Evolutionary conservation across 1,140 invertebrate species (phyloP).

Genomic region (Danaus melanippus): DNA sequence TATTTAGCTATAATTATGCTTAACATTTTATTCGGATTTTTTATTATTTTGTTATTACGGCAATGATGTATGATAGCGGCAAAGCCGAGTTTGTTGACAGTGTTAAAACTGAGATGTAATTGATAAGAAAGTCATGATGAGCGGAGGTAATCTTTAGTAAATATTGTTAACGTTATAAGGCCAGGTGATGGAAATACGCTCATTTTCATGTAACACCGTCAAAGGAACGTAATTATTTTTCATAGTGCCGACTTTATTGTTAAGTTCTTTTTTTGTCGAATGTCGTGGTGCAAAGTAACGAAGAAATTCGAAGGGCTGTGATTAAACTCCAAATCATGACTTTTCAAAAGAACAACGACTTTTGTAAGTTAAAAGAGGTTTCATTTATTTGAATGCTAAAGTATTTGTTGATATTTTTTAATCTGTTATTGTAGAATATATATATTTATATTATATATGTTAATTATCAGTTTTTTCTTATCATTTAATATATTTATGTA

Average conservation of each 20-base stretch:
- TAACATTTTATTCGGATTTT: no score
- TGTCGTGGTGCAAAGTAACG: no score
- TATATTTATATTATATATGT: no score
- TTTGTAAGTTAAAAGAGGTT: slow-evolving; percentile 38
- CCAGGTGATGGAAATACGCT: slow-evolving; percentile 25
- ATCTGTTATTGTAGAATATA: no score
- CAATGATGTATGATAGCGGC: not conserved
- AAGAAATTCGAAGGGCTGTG: no score
- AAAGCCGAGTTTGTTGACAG: slow-evolving; percentile 10
- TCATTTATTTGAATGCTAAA: no score
- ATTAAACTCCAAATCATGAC: slow-evolving; percentile 18
- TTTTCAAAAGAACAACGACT: slow-evolving; percentile 43
- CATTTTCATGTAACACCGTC: slow-evolving; percentile 36
- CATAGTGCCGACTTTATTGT: not conserved
- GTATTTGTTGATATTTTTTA: no score
- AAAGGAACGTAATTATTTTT: slow-evolving; percentile 11
- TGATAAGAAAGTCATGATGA: slow-evolving; percentile 38
- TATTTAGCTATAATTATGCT: no score
- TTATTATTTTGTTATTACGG: not conserved
- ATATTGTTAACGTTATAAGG: slow-evolving; percentile 46
- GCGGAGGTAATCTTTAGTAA: slow-evolving; percentile 54
- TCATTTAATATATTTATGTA: no score
- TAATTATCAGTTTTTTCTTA: no score
- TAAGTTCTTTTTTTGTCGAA: no score
- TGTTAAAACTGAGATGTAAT: slow-evolving; percentile 26